Evolutionary conservation across 1,140 invertebrate genomes (phyloP), one percentile per base, ranked within the genome.

Genomic region (Cryptotermes secundus): DNA sequence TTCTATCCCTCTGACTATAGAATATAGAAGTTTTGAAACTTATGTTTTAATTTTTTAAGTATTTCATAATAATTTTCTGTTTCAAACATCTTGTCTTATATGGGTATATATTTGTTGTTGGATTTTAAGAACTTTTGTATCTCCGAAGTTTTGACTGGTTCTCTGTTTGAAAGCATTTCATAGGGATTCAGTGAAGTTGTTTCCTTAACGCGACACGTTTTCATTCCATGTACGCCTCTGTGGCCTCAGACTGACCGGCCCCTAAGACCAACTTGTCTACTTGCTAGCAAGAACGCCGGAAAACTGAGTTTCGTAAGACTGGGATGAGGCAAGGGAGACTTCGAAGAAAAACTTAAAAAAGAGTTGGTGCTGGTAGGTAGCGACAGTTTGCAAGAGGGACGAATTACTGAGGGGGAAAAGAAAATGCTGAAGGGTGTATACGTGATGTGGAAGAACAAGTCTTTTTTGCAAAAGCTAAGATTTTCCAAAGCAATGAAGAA

Each of bases 371-470:
- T 31, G n/a, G 9, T 2, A 14, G 59, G 59, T 72, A 72, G 59
- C n/a, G 59, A 72, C 59, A 72, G 26, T 72, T 7, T 72, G 59
- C 59, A 4, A 72, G 59, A 35, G 42, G 80, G 80, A 81, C 35
- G 80, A 38, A 35, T 36, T 38, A 35, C 42, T 35, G 80, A 81
- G 80, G 12, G 34, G 12, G 80, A 36, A 34, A 81, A 36, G 34
- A 81, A 81, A 81, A 81, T 81, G 80, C 80, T 81, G 79, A 80
- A 80, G 79, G 79, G 35, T 24, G 79, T 36, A 22, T 34, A 81
- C 80, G 80, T 81, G 80, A 81, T 26, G 80, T 81, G 80, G 12
- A 35, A 81, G 42, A 34, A n/a, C 35, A 81, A 81, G 7, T 38
- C 0, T 26, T 34, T 72, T 72, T 72, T 72, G 59, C 2, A 72